phyloP scores from a whole-genome alignment of 2,113 vertebrate genomes.

The Budorcas taxicolor region DNA sequence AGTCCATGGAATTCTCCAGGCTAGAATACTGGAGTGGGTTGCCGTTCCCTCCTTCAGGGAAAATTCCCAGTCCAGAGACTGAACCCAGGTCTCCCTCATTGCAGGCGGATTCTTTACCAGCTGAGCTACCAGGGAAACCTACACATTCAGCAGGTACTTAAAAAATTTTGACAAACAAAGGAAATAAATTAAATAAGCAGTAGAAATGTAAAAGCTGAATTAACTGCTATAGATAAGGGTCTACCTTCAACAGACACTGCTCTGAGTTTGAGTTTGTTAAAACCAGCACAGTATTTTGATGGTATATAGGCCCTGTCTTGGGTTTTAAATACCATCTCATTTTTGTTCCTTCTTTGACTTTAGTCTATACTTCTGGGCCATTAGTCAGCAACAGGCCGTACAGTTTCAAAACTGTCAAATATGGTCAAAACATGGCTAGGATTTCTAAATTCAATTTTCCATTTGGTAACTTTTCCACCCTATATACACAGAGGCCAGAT shows the following conservation, averaged over 20 bases:
- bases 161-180: background rate
- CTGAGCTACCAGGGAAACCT: background rate
- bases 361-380: background rate
- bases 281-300: background rate
- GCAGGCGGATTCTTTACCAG: background rate
- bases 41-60: background rate
- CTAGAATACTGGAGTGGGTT: background rate
- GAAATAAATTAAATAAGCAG: background rate
- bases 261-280: background rate
- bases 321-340: background rate
- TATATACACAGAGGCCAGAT: background rate
- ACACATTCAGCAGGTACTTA: background rate
- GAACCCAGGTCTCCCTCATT: background rate
- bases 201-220: background rate
- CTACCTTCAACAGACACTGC: background rate
- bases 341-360: constrained; percentile 3
- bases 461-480: background rate
- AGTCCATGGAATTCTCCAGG: background rate
- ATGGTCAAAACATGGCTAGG: background rate
- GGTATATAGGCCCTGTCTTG: background rate
- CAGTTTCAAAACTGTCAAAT: background rate
- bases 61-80: background rate
- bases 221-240: background rate
- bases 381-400: background rate
- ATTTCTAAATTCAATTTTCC: constrained; percentile 27